Conservation (phyloP, 2,888 invertebrate genomes). For the Sympetrum striolatum region DNA sequence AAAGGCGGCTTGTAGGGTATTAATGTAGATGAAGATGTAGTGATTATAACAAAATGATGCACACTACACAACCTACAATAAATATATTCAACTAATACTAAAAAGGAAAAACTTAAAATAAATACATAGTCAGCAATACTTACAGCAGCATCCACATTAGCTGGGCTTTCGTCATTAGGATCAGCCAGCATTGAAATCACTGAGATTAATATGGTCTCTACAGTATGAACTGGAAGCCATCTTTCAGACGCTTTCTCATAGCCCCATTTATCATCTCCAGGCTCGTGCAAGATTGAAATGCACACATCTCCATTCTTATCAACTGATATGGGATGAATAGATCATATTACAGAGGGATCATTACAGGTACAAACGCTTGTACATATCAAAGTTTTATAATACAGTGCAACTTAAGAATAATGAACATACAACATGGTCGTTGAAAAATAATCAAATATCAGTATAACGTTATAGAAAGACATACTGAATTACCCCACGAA, state of each 20-base stretch:
- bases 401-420: too few species aligned
- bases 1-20: too few species aligned
- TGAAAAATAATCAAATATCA: too few species aligned
- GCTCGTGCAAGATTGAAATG: conserved; percentile 98
- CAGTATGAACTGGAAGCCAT: conserved; percentile 98
- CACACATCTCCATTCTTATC: conserved; percentile 96
- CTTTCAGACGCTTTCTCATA: conserved; percentile 97
- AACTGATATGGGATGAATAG: conserved; percentile 66
- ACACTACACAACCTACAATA: too few species aligned
- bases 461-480: too few species aligned
- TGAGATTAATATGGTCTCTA: conserved; percentile 97
- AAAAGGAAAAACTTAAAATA: too few species aligned
- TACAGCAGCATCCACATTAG: conserved; percentile 99
- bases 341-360: conserved; percentile 2
- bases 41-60: too few species aligned
- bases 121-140: conserved; percentile 58
- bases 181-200: conserved; percentile 99
- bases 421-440: too few species aligned
- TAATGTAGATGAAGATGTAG: too few species aligned
- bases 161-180: conserved; percentile 98
- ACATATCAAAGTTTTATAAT: too few species aligned
- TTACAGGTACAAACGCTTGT: not conserved
- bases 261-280: conserved; percentile 98
- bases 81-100: too few species aligned
- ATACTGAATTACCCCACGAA: too few species aligned